A percentile compares a stretch with the other conserved stretches of the same genome.
Conservation (phyloP, 1,140 invertebrate species). For the Charaxes varanes region DNA sequence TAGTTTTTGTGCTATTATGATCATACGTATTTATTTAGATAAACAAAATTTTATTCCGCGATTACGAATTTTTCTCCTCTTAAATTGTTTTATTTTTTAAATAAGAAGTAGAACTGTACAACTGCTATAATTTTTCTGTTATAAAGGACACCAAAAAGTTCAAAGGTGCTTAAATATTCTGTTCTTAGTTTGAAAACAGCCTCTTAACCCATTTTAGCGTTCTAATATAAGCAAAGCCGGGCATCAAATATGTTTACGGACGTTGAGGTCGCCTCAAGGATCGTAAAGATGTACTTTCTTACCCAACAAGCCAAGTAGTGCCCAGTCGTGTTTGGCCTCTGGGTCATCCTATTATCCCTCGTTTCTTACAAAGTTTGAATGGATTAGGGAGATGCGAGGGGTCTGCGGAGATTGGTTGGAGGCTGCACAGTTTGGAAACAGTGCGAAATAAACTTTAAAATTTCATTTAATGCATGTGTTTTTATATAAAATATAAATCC, state of each 20-base stretch:
- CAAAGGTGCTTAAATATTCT: constrained; percentile 1
- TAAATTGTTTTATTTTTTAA: too few relatives aligned
- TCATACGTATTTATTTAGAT: too few relatives aligned
- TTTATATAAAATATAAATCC: too few relatives aligned
- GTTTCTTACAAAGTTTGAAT: constrained; percentile 5
- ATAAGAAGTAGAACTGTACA: too few relatives aligned
- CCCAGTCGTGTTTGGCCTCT: constrained; percentile 30
- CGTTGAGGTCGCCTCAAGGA: constrained; percentile 40
- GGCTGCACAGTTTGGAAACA: constrained; percentile 39
- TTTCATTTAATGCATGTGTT: too few relatives aligned
- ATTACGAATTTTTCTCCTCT: too few relatives aligned
- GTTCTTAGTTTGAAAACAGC: too few relatives aligned
- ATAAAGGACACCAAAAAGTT: too few relatives aligned
- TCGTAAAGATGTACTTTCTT: constrained; percentile 55
- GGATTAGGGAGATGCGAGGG: constrained; percentile 8
- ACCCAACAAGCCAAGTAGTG: constrained; percentile 29
- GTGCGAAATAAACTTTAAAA: constrained; percentile 56
- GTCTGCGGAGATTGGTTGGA: constrained; percentile 22
- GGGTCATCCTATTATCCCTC: constrained; percentile 12
- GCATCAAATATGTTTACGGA: constrained; percentile 36
- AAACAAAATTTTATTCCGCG: too few relatives aligned
- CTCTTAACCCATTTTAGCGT: too few relatives aligned
- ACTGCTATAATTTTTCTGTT: too few relatives aligned
- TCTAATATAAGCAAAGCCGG: constrained; percentile 21
- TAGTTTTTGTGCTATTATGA: too few relatives aligned